phyloP scores from a whole-genome alignment of 2,888 invertebrate species.

The Pandemis corylana region DNA sequence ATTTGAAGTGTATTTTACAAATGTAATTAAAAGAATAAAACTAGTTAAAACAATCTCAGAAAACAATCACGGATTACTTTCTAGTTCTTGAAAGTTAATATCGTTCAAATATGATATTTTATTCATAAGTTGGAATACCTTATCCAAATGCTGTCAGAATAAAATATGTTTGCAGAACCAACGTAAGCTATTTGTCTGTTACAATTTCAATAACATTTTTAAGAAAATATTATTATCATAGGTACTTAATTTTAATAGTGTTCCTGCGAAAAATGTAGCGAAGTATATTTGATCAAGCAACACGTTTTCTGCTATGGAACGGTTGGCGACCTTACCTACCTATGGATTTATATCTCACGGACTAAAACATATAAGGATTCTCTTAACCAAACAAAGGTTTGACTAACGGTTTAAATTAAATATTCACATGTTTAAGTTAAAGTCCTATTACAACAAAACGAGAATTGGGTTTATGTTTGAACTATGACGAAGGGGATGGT shows the following conservation, averaged over 20 bases:
- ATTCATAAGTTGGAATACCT: slow-evolving; percentile 12
- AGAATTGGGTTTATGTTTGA: neutral
- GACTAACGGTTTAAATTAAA: slow-evolving; percentile 21
- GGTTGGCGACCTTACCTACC: no score
- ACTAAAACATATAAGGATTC: slow-evolving; percentile 3
- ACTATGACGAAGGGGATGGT: neutral
- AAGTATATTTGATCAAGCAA: no score
- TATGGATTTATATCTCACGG: no score
- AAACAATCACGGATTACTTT: neutral
- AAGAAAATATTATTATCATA: neutral
- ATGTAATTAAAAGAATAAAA: no score
- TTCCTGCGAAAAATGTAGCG: no score
- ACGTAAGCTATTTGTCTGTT: neutral
- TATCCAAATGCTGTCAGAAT: slow-evolving; percentile 4
- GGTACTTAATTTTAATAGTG: neutral
- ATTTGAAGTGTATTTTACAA: no score
- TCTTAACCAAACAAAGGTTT: slow-evolving; percentile 13
- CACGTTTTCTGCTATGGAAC: no score
- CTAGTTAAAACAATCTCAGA: neutral
- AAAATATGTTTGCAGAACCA: neutral
- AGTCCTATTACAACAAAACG: slow-evolving; percentile 29
- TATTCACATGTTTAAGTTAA: slow-evolving; percentile 13
- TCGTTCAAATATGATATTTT: slow-evolving; percentile 10
- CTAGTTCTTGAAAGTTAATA: neutral
- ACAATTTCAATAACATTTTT: slow-evolving; percentile 1